phyloP scores from a whole-genome alignment of 2,797 vertebrate species.

The Xyrichtys novacula region DNA sequence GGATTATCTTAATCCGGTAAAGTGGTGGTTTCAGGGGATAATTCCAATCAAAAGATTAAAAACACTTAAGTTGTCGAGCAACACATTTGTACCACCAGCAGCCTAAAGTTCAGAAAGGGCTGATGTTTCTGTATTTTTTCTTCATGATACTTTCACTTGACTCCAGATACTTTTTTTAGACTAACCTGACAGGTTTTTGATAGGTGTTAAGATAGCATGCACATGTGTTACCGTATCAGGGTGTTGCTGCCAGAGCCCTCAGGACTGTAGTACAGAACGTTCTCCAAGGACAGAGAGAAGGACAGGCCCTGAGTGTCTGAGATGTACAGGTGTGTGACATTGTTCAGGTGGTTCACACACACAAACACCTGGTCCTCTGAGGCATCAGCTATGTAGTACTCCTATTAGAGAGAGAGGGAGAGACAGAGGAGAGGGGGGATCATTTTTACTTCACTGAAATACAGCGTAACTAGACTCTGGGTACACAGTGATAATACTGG shows the following conservation, averaged over 20 bases:
- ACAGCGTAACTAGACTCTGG: not conserved
- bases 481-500: not conserved
- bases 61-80: too few relatives aligned
- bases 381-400: constrained; percentile 96
- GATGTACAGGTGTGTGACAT: constrained; percentile 96
- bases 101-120: too few relatives aligned
- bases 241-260: constrained; percentile 94
- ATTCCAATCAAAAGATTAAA: too few relatives aligned
- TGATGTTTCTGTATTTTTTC: too few relatives aligned
- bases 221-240: constrained; percentile 89
- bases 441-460: not conserved
- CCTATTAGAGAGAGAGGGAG: constrained; percentile 76
- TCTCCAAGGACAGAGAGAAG: constrained; percentile 96
- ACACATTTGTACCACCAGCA: too few relatives aligned
- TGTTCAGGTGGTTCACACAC: constrained; percentile 95
- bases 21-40: too few relatives aligned
- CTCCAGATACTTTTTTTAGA: too few relatives aligned
- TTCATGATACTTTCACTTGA: too few relatives aligned
- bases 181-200: not conserved
- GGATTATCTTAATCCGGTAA: too few relatives aligned
- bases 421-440: not conserved
- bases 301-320: constrained; percentile 94
- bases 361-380: constrained; percentile 99
- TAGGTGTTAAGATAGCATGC: not conserved
- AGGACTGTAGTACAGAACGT: constrained; percentile 94